Base-by-base conservation (phyloP, 1,140 invertebrate genomes). In the Procambarus clarkii region DNA sequence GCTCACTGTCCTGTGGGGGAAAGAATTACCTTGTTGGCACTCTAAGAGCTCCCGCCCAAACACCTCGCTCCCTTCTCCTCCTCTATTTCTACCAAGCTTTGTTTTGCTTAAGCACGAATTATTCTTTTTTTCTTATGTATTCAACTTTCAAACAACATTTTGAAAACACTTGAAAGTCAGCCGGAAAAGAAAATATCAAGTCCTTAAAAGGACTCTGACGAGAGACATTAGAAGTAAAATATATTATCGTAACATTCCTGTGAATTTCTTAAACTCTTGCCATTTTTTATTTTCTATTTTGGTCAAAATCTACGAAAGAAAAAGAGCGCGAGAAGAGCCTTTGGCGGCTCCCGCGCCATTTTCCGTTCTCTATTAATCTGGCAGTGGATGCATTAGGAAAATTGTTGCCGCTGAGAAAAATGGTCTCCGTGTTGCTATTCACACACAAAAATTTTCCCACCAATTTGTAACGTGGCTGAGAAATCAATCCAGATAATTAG, bases 331-430 rank as follows among this genome's bases (percentile, higher is more conserved):
- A 64, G 60, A 64, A 15, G 18, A 18, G 60, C 18, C 4, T 21
- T 4, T 21, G 60, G 4, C 60, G 4, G 21, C 60, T n/a, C 60
- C 78, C 24, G 45, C 44, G 86, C 77, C 86, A 88, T 88, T 88
- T 79, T 80, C 77, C 86, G 21, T 80, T 81, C 69, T 79, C 86
- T 88, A 88, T 88, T 88, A 88, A 88, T 80, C 86, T 88, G 44
- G 60, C 77, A 80, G 48, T 79, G 44, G 76, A 78, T 88, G 86
- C 86, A 88, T 88, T 88, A 88, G 86, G 86, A 88, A 88, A 88
- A 88, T 88, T 88, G 86, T 82, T 82, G 80, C 69, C 69, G n/a
- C 58, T 18, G 18, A 81, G 69, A 85, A 85, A 85, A 85, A 85
- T 85, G 83, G 83, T 85, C 44, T 85, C 83, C 64, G 46, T 60